Evolutionary conservation across 2,888 invertebrate species (phyloP).

Genomic region (Drosophila niveifrons): DNA sequence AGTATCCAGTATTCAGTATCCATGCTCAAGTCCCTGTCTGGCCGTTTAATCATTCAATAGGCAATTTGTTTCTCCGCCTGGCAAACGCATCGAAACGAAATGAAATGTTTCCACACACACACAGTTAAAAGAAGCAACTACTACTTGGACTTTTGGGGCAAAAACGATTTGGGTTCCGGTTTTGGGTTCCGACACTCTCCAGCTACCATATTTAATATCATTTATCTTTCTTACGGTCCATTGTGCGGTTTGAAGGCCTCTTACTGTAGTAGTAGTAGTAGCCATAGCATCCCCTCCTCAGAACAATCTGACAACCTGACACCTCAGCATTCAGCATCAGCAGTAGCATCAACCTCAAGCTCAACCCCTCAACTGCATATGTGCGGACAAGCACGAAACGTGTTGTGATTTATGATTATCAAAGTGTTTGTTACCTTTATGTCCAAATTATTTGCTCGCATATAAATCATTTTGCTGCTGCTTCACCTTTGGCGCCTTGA

Average conservation of each 20-base stretch:
- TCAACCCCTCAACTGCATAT: slow-evolving; percentile 14
- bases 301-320: not conserved
- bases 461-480: slow-evolving; percentile 72
- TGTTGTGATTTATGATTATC: slow-evolving; percentile 80
- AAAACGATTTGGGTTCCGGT: not conserved
- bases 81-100: slow-evolving; percentile 54
- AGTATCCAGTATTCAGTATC: not conserved
- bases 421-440: slow-evolving; percentile 81
- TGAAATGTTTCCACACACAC: slow-evolving; percentile 70
- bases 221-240: slow-evolving; percentile 75
- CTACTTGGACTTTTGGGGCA: slow-evolving; percentile 25
- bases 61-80: slow-evolving; percentile 72
- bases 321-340: too few species aligned
- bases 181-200: slow-evolving; percentile 30
- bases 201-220: slow-evolving; percentile 73
- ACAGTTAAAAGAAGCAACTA: slow-evolving; percentile 11
- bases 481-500: slow-evolving; percentile 65
- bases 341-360: not conserved
- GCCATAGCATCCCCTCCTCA: not conserved
- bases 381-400: slow-evolving; percentile 14
- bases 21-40: slow-evolving; percentile 13
- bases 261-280: not conserved
- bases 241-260: slow-evolving; percentile 59
- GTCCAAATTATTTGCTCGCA: slow-evolving; percentile 75
- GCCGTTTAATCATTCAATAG: slow-evolving; percentile 80